Conservation (phyloP, 2,113 vertebrate genomes). For the Python bivittatus region DNA sequence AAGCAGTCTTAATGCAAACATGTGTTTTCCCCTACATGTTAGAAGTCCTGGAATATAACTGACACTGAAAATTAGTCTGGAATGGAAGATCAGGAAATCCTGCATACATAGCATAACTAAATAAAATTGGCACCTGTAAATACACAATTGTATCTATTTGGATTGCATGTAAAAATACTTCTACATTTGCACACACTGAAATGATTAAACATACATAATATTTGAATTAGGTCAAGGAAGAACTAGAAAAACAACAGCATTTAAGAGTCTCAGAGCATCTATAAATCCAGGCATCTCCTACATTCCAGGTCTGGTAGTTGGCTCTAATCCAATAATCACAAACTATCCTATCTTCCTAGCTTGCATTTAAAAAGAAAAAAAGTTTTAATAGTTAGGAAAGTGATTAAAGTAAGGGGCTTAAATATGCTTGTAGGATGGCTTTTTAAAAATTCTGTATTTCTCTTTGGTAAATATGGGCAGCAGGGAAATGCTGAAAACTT, state of each 20-base stretch:
- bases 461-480: neutral
- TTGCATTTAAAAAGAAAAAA: neutral
- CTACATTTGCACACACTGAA: neutral
- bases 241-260: neutral
- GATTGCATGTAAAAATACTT: neutral
- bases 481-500: neutral
- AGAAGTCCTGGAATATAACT: neutral
- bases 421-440: neutral
- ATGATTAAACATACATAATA: neutral
- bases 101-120: neutral
- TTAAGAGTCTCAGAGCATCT: neutral
- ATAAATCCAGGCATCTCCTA: neutral
- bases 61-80: neutral
- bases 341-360: neutral
- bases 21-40: no score
- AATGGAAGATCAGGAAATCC: neutral
- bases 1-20: neutral
- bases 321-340: neutral
- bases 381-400: neutral
- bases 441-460: neutral
- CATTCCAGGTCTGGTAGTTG: neutral
- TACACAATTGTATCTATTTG: neutral
- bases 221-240: neutral
- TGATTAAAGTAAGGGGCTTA: neutral
- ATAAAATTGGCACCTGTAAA: neutral